Evolutionary conservation across 2,888 invertebrate species (phyloP).

Genomic region (Eugnorisma glareosa): DNA sequence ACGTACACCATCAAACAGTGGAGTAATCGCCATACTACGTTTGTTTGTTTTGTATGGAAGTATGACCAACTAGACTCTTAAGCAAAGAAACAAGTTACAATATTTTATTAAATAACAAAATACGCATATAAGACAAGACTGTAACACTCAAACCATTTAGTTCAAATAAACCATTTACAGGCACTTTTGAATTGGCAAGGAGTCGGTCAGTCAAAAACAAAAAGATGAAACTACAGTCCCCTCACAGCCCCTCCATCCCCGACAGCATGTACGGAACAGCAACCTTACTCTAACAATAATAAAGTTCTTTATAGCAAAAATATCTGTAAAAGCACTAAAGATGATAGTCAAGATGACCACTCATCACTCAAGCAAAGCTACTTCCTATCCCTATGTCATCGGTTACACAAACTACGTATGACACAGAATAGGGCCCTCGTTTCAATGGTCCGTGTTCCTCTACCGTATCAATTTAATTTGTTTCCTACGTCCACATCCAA

Average conservation of each 20-base stretch:
- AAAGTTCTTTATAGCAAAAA: not conserved
- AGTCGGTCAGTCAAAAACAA: not conserved
- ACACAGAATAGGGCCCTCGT: not conserved
- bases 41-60: too few relatives aligned
- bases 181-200: not conserved
- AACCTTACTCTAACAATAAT: not conserved
- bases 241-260: not conserved
- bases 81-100: too few relatives aligned
- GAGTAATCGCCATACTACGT: too few relatives aligned
- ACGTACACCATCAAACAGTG: too few relatives aligned
- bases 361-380: too few relatives aligned
- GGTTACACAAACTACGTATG: not conserved
- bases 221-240: not conserved
- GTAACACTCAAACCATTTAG: not conserved
- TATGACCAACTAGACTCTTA: too few relatives aligned
- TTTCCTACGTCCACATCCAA: not conserved
- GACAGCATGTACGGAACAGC: not conserved
- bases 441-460: not conserved
- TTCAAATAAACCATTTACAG: too few relatives aligned
- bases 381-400: not conserved
- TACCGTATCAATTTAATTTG: conserved; percentile 27
- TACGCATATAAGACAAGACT: too few relatives aligned
- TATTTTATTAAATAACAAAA: too few relatives aligned
- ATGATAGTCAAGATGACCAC: not conserved
- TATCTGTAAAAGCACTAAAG: not conserved